Evolutionary conservation across 2,113 vertebrate species (phyloP).

Genomic region (Catharus minimus): DNA sequence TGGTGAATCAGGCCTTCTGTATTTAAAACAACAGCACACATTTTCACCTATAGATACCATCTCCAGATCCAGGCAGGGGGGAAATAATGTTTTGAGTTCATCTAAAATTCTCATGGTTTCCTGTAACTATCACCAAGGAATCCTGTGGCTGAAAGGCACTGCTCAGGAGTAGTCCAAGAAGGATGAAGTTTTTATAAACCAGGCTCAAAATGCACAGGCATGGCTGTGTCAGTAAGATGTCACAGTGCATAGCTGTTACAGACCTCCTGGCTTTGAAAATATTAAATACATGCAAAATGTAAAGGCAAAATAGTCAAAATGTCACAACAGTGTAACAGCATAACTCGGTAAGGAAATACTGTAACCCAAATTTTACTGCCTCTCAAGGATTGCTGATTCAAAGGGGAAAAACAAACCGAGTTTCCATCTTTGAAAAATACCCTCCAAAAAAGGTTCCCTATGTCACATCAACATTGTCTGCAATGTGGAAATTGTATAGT

Average conservation of each 20-base stretch:
- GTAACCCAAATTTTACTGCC: not conserved
- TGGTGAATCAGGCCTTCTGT: constrained; percentile 20
- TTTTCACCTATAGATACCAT: not conserved
- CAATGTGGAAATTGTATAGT: not conserved
- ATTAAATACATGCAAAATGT: not conserved
- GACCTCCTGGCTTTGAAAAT: not conserved
- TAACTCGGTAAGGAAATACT: not conserved
- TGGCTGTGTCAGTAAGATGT: not conserved
- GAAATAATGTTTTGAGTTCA: not conserved
- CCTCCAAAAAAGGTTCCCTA: not conserved
- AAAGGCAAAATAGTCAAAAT: not conserved
- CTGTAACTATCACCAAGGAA: not conserved
- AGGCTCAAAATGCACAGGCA: not conserved
- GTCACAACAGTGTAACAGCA: not conserved
- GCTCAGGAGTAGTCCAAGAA: not conserved
- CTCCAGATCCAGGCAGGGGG: not conserved
- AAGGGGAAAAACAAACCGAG: not conserved
- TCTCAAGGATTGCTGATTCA: not conserved
- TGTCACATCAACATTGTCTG: not conserved
- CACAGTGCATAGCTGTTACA: not conserved
- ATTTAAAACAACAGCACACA: constrained; percentile 17
- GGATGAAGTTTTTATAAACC: not conserved
- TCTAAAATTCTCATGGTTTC: not conserved
- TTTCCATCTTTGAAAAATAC: not conserved
- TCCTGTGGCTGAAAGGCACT: not conserved